Percentiles rank a stretch among this genome's conserved stretches.
Conservation (phyloP, 2,888 invertebrate species). For the Myopa testacea region DNA sequence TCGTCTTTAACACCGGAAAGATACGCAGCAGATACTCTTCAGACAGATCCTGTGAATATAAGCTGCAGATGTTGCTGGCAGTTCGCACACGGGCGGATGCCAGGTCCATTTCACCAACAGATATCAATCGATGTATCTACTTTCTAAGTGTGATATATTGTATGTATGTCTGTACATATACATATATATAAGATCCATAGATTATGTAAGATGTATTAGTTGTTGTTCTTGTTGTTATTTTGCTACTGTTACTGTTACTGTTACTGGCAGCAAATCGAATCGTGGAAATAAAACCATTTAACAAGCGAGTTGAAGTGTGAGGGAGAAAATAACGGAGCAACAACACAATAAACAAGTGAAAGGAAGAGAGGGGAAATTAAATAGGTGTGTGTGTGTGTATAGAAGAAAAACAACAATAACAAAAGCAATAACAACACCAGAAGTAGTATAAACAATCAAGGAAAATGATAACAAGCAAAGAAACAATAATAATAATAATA, state of each 20-base stretch:
- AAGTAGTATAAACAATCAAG: too few species aligned
- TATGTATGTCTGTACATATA: conserved; percentile 37
- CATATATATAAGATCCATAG: conserved; percentile 56
- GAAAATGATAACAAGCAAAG: too few species aligned
- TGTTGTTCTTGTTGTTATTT: conserved; percentile 52
- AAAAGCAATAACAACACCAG: neutral
- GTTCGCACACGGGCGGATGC: conserved; percentile 3
- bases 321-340: conserved; percentile 15
- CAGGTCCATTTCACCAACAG: conserved; percentile 46
- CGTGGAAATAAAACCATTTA: conserved; percentile 42
- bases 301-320: neutral
- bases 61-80: too few species aligned
- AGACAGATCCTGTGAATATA: too few species aligned
- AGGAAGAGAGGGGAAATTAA: conserved; percentile 40
- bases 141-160: conserved; percentile 69
- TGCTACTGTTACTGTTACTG: conserved; percentile 21
- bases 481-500: neutral
- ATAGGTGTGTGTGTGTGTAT: conserved; percentile 42
- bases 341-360: conserved; percentile 40
- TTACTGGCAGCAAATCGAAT: conserved; percentile 59
- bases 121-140: conserved; percentile 39
- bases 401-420: conserved; percentile 25
- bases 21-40: neutral
- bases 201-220: conserved; percentile 68
- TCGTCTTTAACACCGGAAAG: neutral